phyloP scores from a whole-genome alignment of 2,797 vertebrate species.

The Sebastes variabilis region DNA sequence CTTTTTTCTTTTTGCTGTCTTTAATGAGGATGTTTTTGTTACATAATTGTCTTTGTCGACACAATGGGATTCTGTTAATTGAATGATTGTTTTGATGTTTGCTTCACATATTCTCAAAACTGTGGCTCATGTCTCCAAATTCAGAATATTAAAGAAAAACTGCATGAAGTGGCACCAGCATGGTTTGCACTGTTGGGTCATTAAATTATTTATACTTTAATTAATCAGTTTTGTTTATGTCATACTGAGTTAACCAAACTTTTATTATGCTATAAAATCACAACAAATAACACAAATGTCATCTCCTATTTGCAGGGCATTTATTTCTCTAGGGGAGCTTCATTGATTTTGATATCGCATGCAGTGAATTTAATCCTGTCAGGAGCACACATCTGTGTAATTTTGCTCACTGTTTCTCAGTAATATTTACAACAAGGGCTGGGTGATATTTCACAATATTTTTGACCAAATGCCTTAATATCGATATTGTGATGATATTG shows the following conservation, averaged over 20 bases:
- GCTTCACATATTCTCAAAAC: neutral
- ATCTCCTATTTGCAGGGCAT: neutral
- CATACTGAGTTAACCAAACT: neutral
- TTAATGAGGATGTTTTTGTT: neutral
- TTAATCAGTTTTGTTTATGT: neutral
- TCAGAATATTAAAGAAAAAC: neutral
- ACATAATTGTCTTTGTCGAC: neutral
- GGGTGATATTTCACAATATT: no score
- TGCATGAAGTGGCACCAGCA: neutral
- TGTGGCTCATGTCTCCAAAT: neutral
- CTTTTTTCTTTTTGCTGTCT: neutral
- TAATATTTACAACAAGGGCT: neutral
- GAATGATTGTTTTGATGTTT: neutral
- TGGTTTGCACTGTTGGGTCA: neutral
- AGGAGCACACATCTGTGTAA: neutral
- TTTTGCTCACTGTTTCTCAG: neutral
- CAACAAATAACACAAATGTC: neutral
- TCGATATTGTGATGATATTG: no score
- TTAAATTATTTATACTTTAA: neutral
- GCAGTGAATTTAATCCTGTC: neutral
- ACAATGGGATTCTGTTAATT: neutral
- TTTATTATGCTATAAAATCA: neutral
- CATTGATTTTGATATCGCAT: neutral
- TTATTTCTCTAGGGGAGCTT: neutral
- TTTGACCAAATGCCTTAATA: no score